Percentiles rank a stretch among this genome's conserved stretches.
phyloP scores from a whole-genome alignment of 2,888 invertebrate genomes.

The Gerris lacustris region DNA sequence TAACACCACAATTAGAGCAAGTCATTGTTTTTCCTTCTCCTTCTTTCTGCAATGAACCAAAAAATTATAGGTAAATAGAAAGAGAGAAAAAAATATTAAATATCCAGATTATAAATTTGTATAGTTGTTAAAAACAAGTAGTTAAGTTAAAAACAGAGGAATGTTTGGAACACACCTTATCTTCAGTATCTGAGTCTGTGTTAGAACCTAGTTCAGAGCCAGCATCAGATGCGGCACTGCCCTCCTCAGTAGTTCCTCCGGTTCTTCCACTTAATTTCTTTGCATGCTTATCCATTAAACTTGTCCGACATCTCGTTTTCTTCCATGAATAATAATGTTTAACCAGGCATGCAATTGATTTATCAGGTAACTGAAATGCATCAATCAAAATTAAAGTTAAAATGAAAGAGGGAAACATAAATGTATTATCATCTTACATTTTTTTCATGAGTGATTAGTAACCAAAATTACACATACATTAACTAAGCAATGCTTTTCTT shows the following conservation, averaged over 20 bases:
- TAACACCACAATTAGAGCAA: slow-evolving; percentile 59
- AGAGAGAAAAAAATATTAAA: not conserved
- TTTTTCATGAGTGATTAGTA: not conserved
- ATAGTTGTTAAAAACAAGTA: not conserved
- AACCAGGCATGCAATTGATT: slow-evolving; percentile 87
- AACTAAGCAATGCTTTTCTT: no score
- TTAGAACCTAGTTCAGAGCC: slow-evolving; percentile 74
- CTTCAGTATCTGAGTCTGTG: slow-evolving; percentile 78
- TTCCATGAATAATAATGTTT: slow-evolving; percentile 99
- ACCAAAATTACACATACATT: not conserved
- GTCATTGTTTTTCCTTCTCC: slow-evolving; percentile 35
- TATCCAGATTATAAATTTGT: not conserved
- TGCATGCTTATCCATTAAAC: slow-evolving; percentile 81
- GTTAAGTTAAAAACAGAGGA: not conserved
- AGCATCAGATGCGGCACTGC: slow-evolving; percentile 55
- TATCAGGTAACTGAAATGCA: slow-evolving; percentile 73
- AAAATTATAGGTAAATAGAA: not conserved
- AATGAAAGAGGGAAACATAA: no score
- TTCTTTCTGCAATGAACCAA: slow-evolving; percentile 33
- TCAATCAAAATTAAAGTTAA: not conserved
- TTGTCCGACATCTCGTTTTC: slow-evolving; percentile 81
- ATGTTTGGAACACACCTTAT: slow-evolving; percentile 55
- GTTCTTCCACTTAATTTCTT: slow-evolving; percentile 48
- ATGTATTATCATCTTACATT: not conserved
- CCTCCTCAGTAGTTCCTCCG: slow-evolving; percentile 43